These are phyloP conservation scores for Endotricha flammealis DNA, from an alignment of 2,888 invertebrate genomes.

Conservation along the genomic window DNA sequence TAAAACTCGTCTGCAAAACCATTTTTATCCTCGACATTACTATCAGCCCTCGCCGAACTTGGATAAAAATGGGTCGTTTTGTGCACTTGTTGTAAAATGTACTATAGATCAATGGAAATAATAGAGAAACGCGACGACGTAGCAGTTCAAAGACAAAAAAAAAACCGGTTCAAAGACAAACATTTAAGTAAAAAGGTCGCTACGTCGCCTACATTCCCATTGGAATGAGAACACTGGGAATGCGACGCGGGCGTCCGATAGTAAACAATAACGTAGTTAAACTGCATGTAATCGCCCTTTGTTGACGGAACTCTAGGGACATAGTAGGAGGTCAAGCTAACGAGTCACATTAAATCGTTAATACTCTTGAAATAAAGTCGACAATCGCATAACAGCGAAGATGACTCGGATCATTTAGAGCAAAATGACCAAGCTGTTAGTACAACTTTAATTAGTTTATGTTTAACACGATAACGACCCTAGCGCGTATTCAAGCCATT, in stretches of 20 bases:
- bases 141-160: too few relatives aligned
- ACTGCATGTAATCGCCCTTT: conserved; percentile 1
- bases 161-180: too few relatives aligned
- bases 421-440: neutral
- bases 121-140: too few relatives aligned
- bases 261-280: conserved; percentile 4
- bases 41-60: too few relatives aligned
- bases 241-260: neutral
- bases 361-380: neutral
- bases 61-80: too few relatives aligned
- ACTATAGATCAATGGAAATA: too few relatives aligned
- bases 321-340: neutral
- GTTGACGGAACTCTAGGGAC: neutral
- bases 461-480: neutral
- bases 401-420: neutral
- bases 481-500: neutral
- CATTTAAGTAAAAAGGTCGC: too few relatives aligned
- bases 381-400: neutral
- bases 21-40: too few relatives aligned
- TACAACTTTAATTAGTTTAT: conserved; percentile 1
- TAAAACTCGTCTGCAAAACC: too few relatives aligned
- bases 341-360: neutral
- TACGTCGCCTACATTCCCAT: too few relatives aligned
- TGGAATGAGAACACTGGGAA: too few relatives aligned
- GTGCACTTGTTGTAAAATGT: too few relatives aligned